These are phyloP conservation scores for Rhagophthalmus giganteus DNA, from an alignment of 2,888 invertebrate genomes.

Conservation along the genomic window DNA sequence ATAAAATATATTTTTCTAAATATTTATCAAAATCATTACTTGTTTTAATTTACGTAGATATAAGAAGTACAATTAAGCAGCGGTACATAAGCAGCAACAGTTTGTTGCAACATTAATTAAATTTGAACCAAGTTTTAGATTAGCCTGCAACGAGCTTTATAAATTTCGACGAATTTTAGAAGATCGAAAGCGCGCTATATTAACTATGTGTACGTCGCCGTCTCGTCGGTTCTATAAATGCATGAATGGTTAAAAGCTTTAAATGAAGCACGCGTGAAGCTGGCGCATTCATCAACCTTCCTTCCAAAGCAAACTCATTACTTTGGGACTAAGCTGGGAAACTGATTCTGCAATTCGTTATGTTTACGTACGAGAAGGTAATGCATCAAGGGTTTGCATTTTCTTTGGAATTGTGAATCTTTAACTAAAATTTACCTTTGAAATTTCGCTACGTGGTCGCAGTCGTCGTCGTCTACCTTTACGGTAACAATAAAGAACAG, in stretches of 20 bases:
- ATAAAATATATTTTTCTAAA: no score
- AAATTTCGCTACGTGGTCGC: slow-evolving; percentile 33
- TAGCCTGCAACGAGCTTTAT: slow-evolving; percentile 21
- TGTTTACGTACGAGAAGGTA: slow-evolving; percentile 46
- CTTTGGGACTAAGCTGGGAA: slow-evolving; percentile 45
- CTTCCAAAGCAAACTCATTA: slow-evolving; percentile 49
- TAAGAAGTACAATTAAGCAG: no score
- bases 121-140: slow-evolving; percentile 14
- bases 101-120: slow-evolving; percentile 23
- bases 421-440: slow-evolving; percentile 34
- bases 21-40: no score
- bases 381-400: slow-evolving; percentile 47
- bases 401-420: slow-evolving; percentile 42
- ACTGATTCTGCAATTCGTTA: slow-evolving; percentile 48
- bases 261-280: slow-evolving; percentile 49
- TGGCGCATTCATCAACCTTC: slow-evolving; percentile 44
- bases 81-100: slow-evolving; percentile 24
- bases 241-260: slow-evolving; percentile 46
- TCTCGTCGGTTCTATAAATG: slow-evolving; percentile 23
- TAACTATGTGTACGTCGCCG: slow-evolving; percentile 19
- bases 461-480: slow-evolving; percentile 25
- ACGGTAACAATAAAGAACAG: slow-evolving; percentile 31
- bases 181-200: slow-evolving; percentile 21
- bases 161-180: slow-evolving; percentile 18
- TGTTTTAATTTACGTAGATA: no score